Evolutionary conservation across 2,888 invertebrate genomes (phyloP).

Genomic region (Diarsia dahlii): DNA sequence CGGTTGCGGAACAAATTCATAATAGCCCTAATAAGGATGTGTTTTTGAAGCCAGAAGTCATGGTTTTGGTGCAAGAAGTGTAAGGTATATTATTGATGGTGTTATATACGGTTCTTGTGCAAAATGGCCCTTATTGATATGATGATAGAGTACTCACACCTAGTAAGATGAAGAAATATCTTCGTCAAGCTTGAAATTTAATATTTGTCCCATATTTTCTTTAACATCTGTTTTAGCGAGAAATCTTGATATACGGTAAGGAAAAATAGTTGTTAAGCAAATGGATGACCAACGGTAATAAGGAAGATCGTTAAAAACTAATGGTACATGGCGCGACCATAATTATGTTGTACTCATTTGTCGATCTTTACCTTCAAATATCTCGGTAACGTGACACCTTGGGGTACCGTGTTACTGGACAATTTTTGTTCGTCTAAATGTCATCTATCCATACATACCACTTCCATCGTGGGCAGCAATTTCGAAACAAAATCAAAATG

Average conservation of each 20-base stretch:
- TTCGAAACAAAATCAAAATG: too few species aligned
- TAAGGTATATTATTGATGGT: conserved; percentile 70
- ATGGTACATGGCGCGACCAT: background rate
- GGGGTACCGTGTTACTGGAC: too few species aligned
- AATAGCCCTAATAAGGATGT: conserved; percentile 90
- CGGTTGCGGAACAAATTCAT: conserved; percentile 87
- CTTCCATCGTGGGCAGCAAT: too few species aligned
- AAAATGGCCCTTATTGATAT: conserved; percentile 35
- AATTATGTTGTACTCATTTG: too few species aligned
- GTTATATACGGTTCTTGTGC: conserved; percentile 28
- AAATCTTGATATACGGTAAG: too few species aligned
- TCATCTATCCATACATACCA: too few species aligned
- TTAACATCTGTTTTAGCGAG: too few species aligned
- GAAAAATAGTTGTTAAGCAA: too few species aligned
- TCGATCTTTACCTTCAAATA: too few species aligned
- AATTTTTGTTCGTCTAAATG: too few species aligned
- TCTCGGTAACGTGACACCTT: too few species aligned
- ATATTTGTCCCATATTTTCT: conserved; percentile 1
- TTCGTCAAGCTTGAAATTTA: conserved; percentile 11
- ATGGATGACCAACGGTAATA: background rate
- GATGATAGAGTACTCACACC: conserved; percentile 18
- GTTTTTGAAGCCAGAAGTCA: conserved; percentile 94
- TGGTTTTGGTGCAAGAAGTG: conserved; percentile 92
- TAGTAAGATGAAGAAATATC: background rate
- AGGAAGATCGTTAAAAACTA: background rate